phyloP scores from a whole-genome alignment of 1,140 invertebrate species.

The Penaeus japonicus region DNA sequence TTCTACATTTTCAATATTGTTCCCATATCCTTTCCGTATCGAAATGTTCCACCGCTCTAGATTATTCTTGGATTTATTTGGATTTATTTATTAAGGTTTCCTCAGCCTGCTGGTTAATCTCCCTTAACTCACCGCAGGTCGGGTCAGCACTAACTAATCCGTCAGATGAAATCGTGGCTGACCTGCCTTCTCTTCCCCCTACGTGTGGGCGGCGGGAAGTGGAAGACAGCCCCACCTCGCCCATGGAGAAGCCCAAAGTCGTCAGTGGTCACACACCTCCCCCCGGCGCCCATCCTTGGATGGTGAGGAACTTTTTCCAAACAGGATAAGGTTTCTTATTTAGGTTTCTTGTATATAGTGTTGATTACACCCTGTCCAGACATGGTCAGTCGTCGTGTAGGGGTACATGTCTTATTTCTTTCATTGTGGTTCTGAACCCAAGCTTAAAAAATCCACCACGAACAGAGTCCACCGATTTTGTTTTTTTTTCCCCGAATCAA shows the following conservation, averaged over 20 bases:
- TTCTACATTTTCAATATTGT: background rate
- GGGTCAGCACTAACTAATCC: background rate
- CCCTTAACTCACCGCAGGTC: background rate
- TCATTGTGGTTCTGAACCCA: too few relatives aligned
- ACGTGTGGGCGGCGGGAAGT: conserved; percentile 58
- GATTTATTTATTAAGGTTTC: background rate
- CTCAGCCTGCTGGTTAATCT: background rate
- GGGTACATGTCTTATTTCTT: too few relatives aligned
- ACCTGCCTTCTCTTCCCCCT: conserved; percentile 36
- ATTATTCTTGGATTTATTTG: background rate
- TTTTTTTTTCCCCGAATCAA: too few relatives aligned
- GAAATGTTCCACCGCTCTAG: background rate
- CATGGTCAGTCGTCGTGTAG: too few relatives aligned
- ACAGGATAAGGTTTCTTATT: too few relatives aligned
- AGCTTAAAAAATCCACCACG: too few relatives aligned
- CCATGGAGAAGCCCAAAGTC: conserved; percentile 60
- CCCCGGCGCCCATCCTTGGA: conserved; percentile 76
- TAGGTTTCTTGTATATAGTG: too few relatives aligned
- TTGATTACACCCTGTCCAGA: too few relatives aligned
- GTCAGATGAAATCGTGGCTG: background rate
- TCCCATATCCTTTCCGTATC: background rate
- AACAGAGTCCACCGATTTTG: too few relatives aligned
- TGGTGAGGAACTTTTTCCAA: conserved; percentile 27
- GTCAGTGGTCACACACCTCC: conserved; percentile 63
- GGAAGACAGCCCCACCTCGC: conserved; percentile 56